Percentiles rank a stretch among this genome's conserved stretches.
Evolutionary conservation across 2,888 invertebrate genomes (phyloP).

Genomic region (Lepidocyrtoides sp.): DNA sequence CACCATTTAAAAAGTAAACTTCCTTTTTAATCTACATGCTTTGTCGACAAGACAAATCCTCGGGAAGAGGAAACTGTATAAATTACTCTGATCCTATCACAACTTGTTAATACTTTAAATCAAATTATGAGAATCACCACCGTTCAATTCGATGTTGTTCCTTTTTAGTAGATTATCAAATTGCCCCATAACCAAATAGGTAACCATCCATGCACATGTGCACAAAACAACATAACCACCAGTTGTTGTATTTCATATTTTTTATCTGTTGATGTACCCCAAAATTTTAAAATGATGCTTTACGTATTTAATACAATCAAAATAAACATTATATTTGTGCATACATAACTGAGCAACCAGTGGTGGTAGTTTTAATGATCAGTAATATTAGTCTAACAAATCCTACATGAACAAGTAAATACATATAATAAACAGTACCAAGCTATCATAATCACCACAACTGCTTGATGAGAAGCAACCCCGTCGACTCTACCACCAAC

Average conservation of each 20-base stretch:
- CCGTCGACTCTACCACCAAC: slow-evolving; percentile 39
- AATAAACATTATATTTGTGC: background rate
- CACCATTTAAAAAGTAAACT: too few relatives aligned
- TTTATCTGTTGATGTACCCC: too few relatives aligned
- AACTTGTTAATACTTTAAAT: background rate
- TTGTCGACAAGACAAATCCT: background rate
- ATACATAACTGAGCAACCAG: background rate
- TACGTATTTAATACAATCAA: background rate
- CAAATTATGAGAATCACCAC: too few relatives aligned
- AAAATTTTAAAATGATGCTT: background rate
- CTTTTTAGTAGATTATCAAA: too few relatives aligned
- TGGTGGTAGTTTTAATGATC: slow-evolving; percentile 1
- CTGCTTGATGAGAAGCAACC: background rate
- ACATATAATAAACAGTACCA: too few relatives aligned
- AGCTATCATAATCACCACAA: too few relatives aligned
- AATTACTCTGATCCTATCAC: background rate
- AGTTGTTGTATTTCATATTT: too few relatives aligned
- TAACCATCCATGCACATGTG: too few relatives aligned
- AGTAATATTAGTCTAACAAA: background rate
- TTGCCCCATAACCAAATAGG: too few relatives aligned
- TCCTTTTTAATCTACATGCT: background rate
- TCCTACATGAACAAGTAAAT: background rate
- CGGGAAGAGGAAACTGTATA: background rate
- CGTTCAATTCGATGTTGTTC: too few relatives aligned
- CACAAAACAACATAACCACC: too few relatives aligned